These are phyloP conservation scores for Ranitomeya imitator DNA, from an alignment of 2,113 vertebrate genomes.

Conservation along the genomic window DNA sequence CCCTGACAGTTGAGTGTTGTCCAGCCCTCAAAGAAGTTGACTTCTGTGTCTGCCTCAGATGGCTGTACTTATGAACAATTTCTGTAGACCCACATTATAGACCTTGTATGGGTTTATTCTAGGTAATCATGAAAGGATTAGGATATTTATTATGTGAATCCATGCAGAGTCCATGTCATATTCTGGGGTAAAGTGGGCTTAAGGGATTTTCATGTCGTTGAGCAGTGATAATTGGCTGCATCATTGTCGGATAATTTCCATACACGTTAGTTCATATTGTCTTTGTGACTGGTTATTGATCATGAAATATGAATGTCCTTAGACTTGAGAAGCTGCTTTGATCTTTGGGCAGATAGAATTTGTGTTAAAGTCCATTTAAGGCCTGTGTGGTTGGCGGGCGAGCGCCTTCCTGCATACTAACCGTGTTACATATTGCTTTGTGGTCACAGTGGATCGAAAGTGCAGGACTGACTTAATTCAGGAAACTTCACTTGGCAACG, in stretches of 20 bases:
- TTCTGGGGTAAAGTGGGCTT: not conserved
- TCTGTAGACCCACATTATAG: not conserved
- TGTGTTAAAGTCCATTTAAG: conserved; percentile 28
- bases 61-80: not conserved
- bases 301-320: not conserved
- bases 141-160: conserved; percentile 29
- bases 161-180: conserved; percentile 12
- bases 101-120: not conserved
- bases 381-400: conserved; percentile 23
- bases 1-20: not conserved
- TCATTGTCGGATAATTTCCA: not conserved
- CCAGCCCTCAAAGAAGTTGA: not conserved
- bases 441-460: conserved; percentile 31
- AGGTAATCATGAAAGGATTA: not conserved
- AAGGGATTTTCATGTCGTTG: conserved; percentile 20
- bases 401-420: conserved; percentile 47
- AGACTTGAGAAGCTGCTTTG: not conserved
- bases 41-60: not conserved
- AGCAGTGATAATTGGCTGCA: not conserved
- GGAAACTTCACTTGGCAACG: conserved; percentile 36
- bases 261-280: not conserved
- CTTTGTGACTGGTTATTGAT: conserved; percentile 6
- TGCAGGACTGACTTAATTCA: conserved; percentile 46
- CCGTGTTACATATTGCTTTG: conserved; percentile 37
- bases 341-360: not conserved